Evolutionary conservation across 1,140 invertebrate species (phyloP), one percentile per base, ranked within the genome.

Genomic region (Pseudomyrmex cubaensis): DNA sequence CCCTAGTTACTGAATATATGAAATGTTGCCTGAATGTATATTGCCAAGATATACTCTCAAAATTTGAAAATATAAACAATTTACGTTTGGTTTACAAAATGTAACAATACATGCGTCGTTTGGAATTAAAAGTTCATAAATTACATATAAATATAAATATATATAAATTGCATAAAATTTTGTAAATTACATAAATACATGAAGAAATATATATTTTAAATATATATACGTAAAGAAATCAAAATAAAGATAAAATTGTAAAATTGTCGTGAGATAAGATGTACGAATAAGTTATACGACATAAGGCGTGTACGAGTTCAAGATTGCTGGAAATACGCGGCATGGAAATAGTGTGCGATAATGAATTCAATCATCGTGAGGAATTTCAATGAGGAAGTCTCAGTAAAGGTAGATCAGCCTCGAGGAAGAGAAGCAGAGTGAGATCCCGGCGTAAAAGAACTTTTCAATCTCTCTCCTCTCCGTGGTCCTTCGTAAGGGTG

Each of bases 391-490:
- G 54, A 46, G 25, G 44, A 72, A 59, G 12, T 66, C 44, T 48
- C 46, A 12, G 13, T 20, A 12, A n/a, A n/a, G 35, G 17, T 20
- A 78, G 66, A 78, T 70, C 64, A 78, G 54, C 56, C 20, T 44
- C n/a, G 20, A 54, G 66, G 17, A 46, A 77, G 12, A 46, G 25
- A 59, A 8, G 9, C 12, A 22, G 46, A 22, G 25, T 20, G 17
- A 69, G 15, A 56, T 73, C 44, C 50, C 17, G n/a, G 56, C 12
- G 50, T 67, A 44, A 61, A 78, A 64, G 69, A 87, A 89, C 73
- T 89, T 87, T 89, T 89, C 87, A 89, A 89, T 89, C 82, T 89
- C 82, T 61, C 17, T 69, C 59, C 70, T 61, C 17, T 69, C 50
- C 70, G 52, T 69, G 62, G 25, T 69, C 67, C 72, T 67, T 25